Evolutionary conservation across 2,113 vertebrate genomes (phyloP).

Genomic region (Periophthalmodon schlosseri): DNA sequence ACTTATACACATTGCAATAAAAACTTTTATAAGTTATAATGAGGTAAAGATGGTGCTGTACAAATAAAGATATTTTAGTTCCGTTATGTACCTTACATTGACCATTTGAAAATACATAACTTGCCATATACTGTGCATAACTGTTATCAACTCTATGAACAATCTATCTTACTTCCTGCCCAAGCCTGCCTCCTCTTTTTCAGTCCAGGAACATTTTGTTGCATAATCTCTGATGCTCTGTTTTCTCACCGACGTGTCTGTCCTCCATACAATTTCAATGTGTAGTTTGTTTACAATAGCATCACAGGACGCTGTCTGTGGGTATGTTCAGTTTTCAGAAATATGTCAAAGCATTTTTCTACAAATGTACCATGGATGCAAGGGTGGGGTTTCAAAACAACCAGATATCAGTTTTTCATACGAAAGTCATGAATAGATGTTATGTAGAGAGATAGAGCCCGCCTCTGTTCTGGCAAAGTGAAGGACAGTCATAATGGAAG

Average conservation of each 20-base stretch:
- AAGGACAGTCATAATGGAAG: neutral
- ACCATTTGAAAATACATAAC: too few species aligned
- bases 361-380: neutral
- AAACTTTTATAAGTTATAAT: too few species aligned
- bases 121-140: neutral
- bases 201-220: neutral
- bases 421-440: neutral
- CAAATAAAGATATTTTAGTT: too few species aligned
- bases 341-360: constrained; percentile 12
- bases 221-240: neutral
- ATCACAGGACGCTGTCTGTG: constrained; percentile 12
- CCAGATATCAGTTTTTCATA: constrained; percentile 1
- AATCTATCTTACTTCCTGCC: constrained; percentile 37
- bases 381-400: constrained; percentile 35
- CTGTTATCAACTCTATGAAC: neutral
- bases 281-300: constrained; percentile 28
- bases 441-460: neutral
- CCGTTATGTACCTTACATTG: too few species aligned
- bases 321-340: constrained; percentile 15
- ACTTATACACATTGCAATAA: neutral
- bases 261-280: constrained; percentile 27
- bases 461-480: neutral
- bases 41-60: too few species aligned
- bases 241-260: constrained; percentile 14
- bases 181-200: neutral